Evolutionary conservation across 1,140 invertebrate genomes (phyloP).

Genomic region (Lasioglossum albipes): DNA sequence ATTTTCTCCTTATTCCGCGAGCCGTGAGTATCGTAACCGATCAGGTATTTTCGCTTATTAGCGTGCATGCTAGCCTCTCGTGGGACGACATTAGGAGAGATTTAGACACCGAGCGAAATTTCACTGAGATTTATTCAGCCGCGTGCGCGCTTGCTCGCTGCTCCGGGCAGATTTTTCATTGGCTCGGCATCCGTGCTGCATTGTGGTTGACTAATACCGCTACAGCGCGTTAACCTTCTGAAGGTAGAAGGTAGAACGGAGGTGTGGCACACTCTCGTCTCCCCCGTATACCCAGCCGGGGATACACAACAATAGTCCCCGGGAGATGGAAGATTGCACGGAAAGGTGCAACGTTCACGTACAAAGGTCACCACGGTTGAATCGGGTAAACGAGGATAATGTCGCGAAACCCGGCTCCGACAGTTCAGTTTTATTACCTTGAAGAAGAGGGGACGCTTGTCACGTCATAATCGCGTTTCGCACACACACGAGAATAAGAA

Average conservation of each 20-base stretch:
- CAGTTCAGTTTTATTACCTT: slow-evolving; percentile 13
- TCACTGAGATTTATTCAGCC: background rate
- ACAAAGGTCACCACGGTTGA: slow-evolving; percentile 62
- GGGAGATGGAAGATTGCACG: slow-evolving; percentile 63
- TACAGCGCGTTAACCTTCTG: slow-evolving; percentile 67
- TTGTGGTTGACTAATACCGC: slow-evolving; percentile 33
- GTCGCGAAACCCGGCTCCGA: slow-evolving; percentile 26
- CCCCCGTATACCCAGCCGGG: slow-evolving; percentile 22
- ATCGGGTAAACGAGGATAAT: slow-evolving; percentile 54
- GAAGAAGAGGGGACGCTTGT: background rate
- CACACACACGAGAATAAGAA: too few relatives aligned
- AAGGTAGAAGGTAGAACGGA: slow-evolving; percentile 67
- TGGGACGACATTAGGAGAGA: background rate
- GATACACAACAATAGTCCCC: slow-evolving; percentile 57
- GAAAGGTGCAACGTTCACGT: slow-evolving; percentile 62
- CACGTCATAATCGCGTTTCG: slow-evolving; percentile 7
- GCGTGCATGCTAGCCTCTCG: background rate
- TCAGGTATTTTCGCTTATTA: too few relatives aligned
- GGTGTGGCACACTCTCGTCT: slow-evolving; percentile 66
- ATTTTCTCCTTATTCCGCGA: too few relatives aligned
- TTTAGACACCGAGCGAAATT: background rate
- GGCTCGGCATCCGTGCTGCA: background rate
- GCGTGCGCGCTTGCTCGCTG: too few relatives aligned
- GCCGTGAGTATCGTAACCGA: too few relatives aligned
- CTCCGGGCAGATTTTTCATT: background rate